Conservation (phyloP, 2,113 vertebrate genomes). For the Mastomys natalensis region DNA sequence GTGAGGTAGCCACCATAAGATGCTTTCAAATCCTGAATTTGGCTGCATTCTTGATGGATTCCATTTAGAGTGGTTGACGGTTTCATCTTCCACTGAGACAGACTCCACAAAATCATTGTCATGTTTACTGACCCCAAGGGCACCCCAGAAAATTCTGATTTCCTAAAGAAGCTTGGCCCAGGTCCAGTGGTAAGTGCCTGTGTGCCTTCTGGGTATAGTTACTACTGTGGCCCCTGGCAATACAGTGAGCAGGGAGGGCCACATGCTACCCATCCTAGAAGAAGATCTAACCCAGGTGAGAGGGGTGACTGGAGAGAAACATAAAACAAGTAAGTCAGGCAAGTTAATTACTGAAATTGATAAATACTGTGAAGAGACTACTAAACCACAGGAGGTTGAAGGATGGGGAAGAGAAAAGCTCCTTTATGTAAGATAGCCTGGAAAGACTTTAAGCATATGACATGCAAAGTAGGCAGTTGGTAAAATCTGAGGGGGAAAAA, state of each 20-base stretch:
- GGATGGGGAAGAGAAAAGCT: not conserved
- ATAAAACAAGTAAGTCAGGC: not conserved
- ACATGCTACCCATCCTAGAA: not conserved
- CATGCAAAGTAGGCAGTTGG: not conserved
- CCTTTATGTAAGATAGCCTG: not conserved
- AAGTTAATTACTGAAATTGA: not conserved
- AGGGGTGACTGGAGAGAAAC: not conserved
- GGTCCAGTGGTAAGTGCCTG: rapidly evolving
- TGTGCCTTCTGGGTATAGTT: not conserved
- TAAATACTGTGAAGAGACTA: not conserved
- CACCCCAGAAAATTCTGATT: not conserved
- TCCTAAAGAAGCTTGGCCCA: not conserved
- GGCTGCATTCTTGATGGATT: not conserved
- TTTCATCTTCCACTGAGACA: not conserved
- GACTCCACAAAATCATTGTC: not conserved
- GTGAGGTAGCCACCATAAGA: not conserved
- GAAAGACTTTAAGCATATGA: not conserved
- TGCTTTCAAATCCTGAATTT: not conserved
- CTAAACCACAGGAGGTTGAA: not conserved
- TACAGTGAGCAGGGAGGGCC: not conserved
- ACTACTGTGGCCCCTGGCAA: not conserved
- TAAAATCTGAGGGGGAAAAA: not conserved
- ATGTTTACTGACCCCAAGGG: not conserved
- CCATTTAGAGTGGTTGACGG: not conserved
- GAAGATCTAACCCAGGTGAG: not conserved